Evolutionary conservation across 2,797 vertebrate genomes (phyloP).

Genomic region (Salarias fasciatus): DNA sequence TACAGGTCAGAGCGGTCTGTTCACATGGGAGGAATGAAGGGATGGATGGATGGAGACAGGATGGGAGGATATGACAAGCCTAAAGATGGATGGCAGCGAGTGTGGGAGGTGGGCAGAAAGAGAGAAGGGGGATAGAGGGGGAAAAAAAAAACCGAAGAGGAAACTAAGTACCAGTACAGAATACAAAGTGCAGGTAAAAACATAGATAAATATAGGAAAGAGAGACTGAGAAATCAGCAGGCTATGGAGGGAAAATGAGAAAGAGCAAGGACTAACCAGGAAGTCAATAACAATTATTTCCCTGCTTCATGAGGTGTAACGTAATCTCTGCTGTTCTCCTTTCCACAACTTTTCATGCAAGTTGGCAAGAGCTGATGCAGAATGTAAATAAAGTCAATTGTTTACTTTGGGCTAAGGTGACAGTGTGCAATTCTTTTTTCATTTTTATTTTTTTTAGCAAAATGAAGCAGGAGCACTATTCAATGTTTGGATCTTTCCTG

Average conservation of each 20-base stretch:
- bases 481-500: no score
- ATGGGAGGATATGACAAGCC: slow-evolving; percentile 40
- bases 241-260: slow-evolving; percentile 33
- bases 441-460: no score
- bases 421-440: neutral
- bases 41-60: slow-evolving; percentile 49
- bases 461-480: no score
- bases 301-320: slow-evolving; percentile 31
- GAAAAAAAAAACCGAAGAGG: slow-evolving; percentile 26
- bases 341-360: slow-evolving; percentile 13
- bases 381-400: slow-evolving; percentile 25
- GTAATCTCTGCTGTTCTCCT: slow-evolving; percentile 27
- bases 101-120: slow-evolving; percentile 17
- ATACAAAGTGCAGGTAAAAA: slow-evolving; percentile 15
- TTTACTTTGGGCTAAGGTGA: slow-evolving; percentile 6
- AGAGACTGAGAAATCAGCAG: slow-evolving; percentile 5
- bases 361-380: slow-evolving; percentile 13
- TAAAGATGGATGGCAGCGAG: slow-evolving; percentile 39
- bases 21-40: slow-evolving; percentile 55
- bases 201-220: slow-evolving; percentile 1
- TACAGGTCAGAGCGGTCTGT: slow-evolving; percentile 71
- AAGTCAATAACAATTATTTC: slow-evolving; percentile 55
- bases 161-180: slow-evolving; percentile 3
- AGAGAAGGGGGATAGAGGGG: slow-evolving; percentile 6
- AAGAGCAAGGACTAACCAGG: slow-evolving; percentile 41